Evolutionary conservation across 1,140 invertebrate species (phyloP).

Genomic region (Drosophila oshimai): DNA sequence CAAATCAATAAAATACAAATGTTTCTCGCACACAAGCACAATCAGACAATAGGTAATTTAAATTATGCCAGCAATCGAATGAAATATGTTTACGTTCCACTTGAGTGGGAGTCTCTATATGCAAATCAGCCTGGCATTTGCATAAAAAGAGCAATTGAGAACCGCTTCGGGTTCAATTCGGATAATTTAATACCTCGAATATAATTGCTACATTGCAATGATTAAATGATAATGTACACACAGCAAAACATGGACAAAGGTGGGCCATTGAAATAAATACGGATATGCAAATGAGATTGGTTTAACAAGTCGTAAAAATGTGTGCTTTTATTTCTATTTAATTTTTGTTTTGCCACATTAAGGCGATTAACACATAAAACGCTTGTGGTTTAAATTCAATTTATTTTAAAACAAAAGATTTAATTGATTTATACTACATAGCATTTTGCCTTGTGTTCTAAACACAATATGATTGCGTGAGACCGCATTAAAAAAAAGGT

Average conservation of each 20-base stretch:
- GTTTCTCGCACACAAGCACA: background rate
- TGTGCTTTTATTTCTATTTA: constrained; percentile 4
- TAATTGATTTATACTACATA: constrained; percentile 38
- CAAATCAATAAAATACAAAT: constrained; percentile 11
- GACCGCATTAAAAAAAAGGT: background rate
- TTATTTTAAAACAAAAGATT: constrained; percentile 37
- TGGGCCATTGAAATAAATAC: constrained; percentile 11
- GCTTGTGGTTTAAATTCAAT: constrained; percentile 35
- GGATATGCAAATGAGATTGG: constrained; percentile 65
- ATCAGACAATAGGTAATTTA: constrained; percentile 7
- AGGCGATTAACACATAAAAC: constrained; percentile 49
- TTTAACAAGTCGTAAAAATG: constrained; percentile 58
- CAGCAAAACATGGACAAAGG: background rate
- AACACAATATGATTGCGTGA: constrained; percentile 1
- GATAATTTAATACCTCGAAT: constrained; percentile 65
- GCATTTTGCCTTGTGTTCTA: constrained; percentile 1
- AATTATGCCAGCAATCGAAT: constrained; percentile 41
- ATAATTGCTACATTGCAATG: constrained; percentile 65
- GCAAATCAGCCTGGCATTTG: constrained; percentile 58
- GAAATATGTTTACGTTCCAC: constrained; percentile 37
- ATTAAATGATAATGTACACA: constrained; percentile 56
- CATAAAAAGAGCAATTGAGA: constrained; percentile 49
- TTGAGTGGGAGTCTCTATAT: constrained; percentile 30
- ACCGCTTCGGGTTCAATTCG: constrained; percentile 6
- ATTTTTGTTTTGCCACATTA: constrained; percentile 32